A percentile compares a stretch with the other conserved stretches of the same genome.
phyloP scores from a whole-genome alignment of 2,888 invertebrate species.

The Macrosiphum euphorbiae region DNA sequence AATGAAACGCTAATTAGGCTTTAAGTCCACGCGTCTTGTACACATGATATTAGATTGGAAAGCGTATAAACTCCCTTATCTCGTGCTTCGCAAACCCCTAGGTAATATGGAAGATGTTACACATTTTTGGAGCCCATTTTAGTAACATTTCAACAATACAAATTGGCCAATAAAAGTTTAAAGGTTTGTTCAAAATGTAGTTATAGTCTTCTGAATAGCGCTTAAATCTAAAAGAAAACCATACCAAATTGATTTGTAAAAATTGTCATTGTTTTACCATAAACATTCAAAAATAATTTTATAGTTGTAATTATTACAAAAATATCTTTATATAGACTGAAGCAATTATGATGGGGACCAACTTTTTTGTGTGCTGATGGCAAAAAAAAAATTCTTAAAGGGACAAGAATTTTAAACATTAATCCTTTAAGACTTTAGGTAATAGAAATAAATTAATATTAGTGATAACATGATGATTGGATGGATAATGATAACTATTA shows the following conservation, averaged over 20 bases:
- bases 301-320: too few relatives aligned
- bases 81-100: neutral
- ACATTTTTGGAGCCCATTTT: neutral
- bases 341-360: neutral
- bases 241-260: neutral
- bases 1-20: slow-evolving; percentile 20
- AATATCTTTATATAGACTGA: neutral
- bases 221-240: neutral
- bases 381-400: too few relatives aligned
- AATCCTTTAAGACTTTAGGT: too few relatives aligned
- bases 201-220: neutral
- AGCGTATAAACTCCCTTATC: neutral
- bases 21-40: neutral
- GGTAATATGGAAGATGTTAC: neutral
- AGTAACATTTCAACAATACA: neutral
- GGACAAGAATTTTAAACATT: too few relatives aligned
- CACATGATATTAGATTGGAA: neutral
- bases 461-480: too few relatives aligned
- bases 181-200: neutral
- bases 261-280: neutral
- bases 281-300: neutral
- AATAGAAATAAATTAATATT: too few relatives aligned
- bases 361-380: too few relatives aligned
- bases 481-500: too few relatives aligned
- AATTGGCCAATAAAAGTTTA: neutral